A percentile compares a stretch with the other conserved stretches of the same genome.
Evolutionary conservation across 2,888 invertebrate genomes (phyloP).

Genomic region (Rotaria socialis): DNA sequence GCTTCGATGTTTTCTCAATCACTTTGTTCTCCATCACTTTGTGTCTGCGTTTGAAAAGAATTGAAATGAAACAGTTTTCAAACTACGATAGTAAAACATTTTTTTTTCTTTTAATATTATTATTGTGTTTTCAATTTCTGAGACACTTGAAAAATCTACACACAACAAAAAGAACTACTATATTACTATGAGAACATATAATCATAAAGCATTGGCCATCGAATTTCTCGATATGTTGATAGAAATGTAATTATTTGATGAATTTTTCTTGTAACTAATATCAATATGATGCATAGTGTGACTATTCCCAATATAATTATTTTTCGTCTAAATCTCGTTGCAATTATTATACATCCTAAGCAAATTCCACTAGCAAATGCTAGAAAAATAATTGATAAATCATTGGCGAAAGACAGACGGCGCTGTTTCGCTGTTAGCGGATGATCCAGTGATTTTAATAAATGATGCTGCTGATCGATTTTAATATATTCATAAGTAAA

Average conservation of each 20-base stretch:
- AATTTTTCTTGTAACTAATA: not conserved
- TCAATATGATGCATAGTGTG: not conserved
- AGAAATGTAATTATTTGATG: not conserved
- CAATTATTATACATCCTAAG: not conserved
- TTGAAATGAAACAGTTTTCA: too few relatives aligned
- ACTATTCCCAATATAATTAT: not conserved
- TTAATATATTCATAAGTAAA: not conserved
- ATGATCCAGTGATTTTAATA: not conserved
- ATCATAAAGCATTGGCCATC: not conserved
- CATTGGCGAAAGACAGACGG: not conserved
- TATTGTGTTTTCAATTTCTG: too few relatives aligned
- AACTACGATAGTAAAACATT: too few relatives aligned
- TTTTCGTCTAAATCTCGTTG: not conserved
- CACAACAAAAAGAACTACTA: not conserved
- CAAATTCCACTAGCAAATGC: not conserved
- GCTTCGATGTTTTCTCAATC: too few relatives aligned
- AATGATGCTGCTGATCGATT: not conserved
- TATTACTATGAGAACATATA: not conserved
- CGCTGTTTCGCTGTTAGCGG: conserved; percentile 12
- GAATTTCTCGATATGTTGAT: not conserved
- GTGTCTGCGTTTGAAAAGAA: too few relatives aligned
- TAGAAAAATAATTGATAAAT: not conserved
- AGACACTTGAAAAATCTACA: too few relatives aligned
- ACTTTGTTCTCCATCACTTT: too few relatives aligned
- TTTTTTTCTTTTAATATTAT: too few relatives aligned